Evolutionary conservation across 2,888 invertebrate genomes (phyloP), one percentile per base, ranked within the genome.

Genomic region (Drosophila parthenogenetica): DNA sequence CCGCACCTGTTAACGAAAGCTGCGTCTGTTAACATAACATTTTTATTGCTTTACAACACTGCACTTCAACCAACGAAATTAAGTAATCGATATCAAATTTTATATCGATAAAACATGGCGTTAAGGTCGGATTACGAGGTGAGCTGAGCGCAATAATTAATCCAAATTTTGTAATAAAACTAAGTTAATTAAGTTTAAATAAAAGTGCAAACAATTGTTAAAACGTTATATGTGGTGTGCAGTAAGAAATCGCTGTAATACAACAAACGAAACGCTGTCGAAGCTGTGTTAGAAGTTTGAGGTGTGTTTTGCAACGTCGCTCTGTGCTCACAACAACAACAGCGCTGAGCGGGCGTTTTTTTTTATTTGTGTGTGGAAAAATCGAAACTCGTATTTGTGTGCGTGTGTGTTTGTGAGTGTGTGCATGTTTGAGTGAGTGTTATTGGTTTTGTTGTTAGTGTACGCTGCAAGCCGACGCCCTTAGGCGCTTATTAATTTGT

Each of bases 41-140:
- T 2, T 54, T 10, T 5, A 8, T 17, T 32, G n/a, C 14, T 58
- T 14, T 17, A 32, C 72, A 73, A 8, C 74, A 77, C 73, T 72
- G 14, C 0, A 1, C 19, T 17, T 19, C 5, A 55, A 16, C 17
- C 16, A 59, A 53, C 32, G 37, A 46, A 22, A 49, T 40, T 25
- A n/a, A 45, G 48, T 51, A 40, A 77, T 80, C 77, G 81, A 79
- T 77, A 79, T 2, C 37, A 63, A 11, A 42, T 1, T 35, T 58
- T 48, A 77, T 69, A 77, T 80, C 81, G 81, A 77, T 89, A 85
- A 84, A 91, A 91, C 83, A 92, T 92, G 92, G 91, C 91, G 89
- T 89, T 90, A 80, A 91, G 91, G 90, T 92, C 92, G 82, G 90
- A 91, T 83, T 92, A 89, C 89, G 92, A 92, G 91, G 92, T 92